These are phyloP conservation scores for Bombus huntii DNA, from an alignment of 1,140 invertebrate species.

Conservation along the genomic window DNA sequence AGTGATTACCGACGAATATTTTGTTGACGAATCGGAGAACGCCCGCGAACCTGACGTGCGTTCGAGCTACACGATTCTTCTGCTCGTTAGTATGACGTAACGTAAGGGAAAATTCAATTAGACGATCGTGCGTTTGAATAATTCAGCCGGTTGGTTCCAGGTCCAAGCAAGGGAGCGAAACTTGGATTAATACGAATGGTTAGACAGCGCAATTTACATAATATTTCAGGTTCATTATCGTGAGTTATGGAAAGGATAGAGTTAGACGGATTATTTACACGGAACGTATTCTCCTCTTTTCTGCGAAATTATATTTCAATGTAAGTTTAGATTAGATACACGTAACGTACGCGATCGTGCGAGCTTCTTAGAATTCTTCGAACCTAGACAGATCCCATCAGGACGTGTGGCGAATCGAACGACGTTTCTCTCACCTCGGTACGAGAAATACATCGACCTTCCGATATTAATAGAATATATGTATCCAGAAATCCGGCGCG, in stretches of 20 bases:
- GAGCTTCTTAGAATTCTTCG: background rate
- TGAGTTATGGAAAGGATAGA: background rate
- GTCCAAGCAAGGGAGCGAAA: background rate
- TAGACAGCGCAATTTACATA: background rate
- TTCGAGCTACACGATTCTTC: background rate
- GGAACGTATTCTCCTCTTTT: background rate
- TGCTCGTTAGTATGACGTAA: background rate
- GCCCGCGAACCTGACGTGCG: background rate
- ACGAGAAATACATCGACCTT: background rate
- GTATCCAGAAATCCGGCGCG: constrained; percentile 17
- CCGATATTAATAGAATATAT: constrained; percentile 39
- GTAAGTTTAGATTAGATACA: background rate
- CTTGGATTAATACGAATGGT: background rate
- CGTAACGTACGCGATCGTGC: background rate
- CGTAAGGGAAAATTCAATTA: background rate
- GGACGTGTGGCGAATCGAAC: background rate
- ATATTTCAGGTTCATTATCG: background rate
- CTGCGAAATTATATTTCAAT: background rate
- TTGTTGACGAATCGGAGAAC: background rate
- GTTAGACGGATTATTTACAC: background rate
- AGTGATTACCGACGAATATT: constrained; percentile 25
- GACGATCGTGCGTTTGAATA: background rate
- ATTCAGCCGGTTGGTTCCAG: background rate
- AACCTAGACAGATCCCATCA: background rate
- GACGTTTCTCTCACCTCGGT: background rate